Evolutionary conservation across 2,113 vertebrate species (phyloP).

Genomic region (Sporophila hypoxantha): DNA sequence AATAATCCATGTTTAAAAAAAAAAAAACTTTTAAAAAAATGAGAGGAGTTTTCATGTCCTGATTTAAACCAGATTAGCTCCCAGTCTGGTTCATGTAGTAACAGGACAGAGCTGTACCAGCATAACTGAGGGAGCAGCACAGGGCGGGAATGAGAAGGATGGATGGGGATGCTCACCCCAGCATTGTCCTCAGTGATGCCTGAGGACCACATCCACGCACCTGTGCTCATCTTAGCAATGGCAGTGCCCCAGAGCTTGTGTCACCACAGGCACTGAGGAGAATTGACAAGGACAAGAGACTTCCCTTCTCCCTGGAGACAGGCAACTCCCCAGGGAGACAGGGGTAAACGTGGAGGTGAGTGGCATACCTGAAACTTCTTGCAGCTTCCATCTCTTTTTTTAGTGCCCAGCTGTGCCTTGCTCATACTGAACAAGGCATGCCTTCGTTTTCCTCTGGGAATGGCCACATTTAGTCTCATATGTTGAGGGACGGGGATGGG

Average conservation of each 20-base stretch:
- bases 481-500: not conserved
- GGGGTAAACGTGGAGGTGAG: not conserved
- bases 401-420: not conserved
- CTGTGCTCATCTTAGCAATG: not conserved
- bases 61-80: not conserved
- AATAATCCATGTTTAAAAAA: not conserved
- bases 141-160: not conserved
- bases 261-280: not conserved
- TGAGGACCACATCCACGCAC: not conserved
- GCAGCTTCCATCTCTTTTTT: not conserved
- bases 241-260: not conserved
- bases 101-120: not conserved
- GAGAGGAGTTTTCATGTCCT: not conserved
- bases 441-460: not conserved
- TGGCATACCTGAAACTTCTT: not conserved
- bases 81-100: not conserved
- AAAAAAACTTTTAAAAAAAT: not conserved
- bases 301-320: not conserved
- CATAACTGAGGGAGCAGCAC: not conserved
- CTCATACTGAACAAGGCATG: not conserved
- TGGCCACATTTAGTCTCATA: fast-evolving
- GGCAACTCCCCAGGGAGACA: not conserved
- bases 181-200: not conserved
- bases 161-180: not conserved
- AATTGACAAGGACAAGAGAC: not conserved